These are phyloP conservation scores for Capra hircus DNA, from an alignment of 2,113 vertebrate species.

Conservation along the genomic window DNA sequence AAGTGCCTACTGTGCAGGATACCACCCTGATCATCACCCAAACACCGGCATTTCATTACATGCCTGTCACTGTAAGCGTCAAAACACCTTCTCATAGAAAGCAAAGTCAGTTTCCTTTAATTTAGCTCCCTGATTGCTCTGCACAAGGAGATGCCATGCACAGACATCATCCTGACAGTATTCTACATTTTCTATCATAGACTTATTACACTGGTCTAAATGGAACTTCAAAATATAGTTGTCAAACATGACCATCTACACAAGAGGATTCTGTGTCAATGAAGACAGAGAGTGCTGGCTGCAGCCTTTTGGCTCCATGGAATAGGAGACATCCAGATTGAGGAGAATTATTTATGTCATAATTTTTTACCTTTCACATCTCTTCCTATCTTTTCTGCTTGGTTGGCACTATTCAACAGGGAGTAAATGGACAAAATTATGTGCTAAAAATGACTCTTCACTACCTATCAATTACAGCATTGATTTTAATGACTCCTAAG, in stretches of 20 bases:
- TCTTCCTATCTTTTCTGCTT: conserved; percentile 26
- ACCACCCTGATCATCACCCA: conserved; percentile 44
- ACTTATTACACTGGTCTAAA: conserved; percentile 33
- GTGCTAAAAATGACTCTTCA: conserved; percentile 41
- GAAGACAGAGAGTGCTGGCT: not conserved
- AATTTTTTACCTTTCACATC: conserved; percentile 34
- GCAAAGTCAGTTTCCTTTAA: conserved; percentile 62
- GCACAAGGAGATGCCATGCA: not conserved
- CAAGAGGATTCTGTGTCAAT: not conserved
- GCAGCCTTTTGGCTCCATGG: not conserved
- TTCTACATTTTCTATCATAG: conserved; percentile 49
- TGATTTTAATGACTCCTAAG: not conserved
- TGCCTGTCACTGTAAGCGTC: conserved; percentile 57
- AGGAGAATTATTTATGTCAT: not conserved
- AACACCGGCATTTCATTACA: conserved; percentile 40
- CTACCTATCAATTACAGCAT: not conserved
- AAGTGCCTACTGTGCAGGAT: not conserved
- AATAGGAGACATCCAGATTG: conserved; percentile 25
- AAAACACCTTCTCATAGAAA: conserved; percentile 24
- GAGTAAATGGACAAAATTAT: conserved; percentile 37
- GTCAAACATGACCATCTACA: not conserved
- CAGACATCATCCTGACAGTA: not conserved
- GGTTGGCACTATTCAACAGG: conserved; percentile 27
- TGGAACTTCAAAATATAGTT: not conserved
- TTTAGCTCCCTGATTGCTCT: conserved; percentile 63